Percentiles rank a stretch among this genome's conserved stretches.
Conservation (phyloP, 2,113 vertebrate genomes). For the Stegastes partitus region DNA sequence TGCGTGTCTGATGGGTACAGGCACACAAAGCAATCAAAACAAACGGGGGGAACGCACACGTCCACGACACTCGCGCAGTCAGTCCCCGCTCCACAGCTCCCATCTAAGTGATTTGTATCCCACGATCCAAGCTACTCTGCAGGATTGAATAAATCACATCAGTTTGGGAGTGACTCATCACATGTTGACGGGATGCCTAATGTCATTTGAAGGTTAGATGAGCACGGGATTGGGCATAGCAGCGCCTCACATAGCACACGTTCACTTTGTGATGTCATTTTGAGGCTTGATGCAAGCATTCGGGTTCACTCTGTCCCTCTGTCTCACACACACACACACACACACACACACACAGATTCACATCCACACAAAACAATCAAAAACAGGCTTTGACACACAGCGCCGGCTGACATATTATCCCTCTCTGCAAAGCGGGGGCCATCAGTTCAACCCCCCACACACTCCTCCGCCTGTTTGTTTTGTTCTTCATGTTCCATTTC, state of each 20-base stretch:
- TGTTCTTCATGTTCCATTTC: conserved; percentile 82
- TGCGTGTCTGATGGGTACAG: conserved; percentile 9
- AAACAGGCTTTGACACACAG: conserved; percentile 43
- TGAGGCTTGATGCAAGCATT: conserved; percentile 53
- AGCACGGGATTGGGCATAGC: conserved; percentile 55
- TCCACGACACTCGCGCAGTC: conserved; percentile 15
- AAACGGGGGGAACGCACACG: conserved; percentile 4
- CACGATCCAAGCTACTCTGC: conserved; percentile 64
- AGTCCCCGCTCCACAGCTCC: conserved; percentile 34
- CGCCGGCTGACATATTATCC: conserved; percentile 68
- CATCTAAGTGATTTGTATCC: conserved; percentile 79
- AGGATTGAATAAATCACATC: conserved; percentile 80
- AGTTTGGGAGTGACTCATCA: conserved; percentile 68
- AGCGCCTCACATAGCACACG: conserved; percentile 34
- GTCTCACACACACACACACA: background rate
- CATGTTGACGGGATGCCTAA: conserved; percentile 66
- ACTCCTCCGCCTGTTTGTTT: conserved; percentile 68
- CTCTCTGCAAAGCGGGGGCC: conserved; percentile 43
- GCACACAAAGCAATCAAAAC: conserved; percentile 31
- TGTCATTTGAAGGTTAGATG: conserved; percentile 84
- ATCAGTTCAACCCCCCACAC: conserved; percentile 25
- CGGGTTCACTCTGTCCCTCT: background rate
- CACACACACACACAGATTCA: conserved; percentile 5
- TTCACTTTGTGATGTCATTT: conserved; percentile 49
- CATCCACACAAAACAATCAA: conserved; percentile 39